Evolutionary conservation across 2,113 vertebrate genomes (phyloP).

Genomic region (Perca fluviatilis): DNA sequence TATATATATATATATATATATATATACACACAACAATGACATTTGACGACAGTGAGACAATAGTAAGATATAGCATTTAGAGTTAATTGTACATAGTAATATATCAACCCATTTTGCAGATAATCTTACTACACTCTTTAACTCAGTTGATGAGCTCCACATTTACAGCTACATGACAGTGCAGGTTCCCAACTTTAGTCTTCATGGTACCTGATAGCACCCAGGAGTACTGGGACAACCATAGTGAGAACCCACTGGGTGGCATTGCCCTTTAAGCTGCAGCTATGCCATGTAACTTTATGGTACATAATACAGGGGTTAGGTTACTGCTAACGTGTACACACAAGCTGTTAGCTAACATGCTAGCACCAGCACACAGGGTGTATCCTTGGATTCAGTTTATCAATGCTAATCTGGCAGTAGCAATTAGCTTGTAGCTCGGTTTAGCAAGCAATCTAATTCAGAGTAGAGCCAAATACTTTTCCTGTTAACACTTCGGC

Average conservation of each 20-base stretch:
- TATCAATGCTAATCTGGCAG: conserved; percentile 40
- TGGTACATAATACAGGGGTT: background rate
- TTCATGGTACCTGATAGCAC: background rate
- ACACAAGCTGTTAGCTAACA: conserved; percentile 28
- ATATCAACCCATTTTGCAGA: background rate
- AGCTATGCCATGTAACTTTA: background rate
- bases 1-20: too few relatives aligned
- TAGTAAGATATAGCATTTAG: background rate
- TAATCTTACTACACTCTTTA: background rate
- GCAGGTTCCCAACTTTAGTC: background rate
- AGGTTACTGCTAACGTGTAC: conserved; percentile 57
- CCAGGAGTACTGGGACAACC: background rate
- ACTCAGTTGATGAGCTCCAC: background rate
- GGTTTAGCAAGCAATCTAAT: conserved; percentile 12
- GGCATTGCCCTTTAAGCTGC: background rate
- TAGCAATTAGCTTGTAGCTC: conserved; percentile 17
- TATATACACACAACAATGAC: too few relatives aligned
- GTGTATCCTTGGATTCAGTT: background rate
- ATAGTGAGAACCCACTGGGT: background rate
- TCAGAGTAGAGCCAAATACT: background rate
- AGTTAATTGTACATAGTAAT: background rate
- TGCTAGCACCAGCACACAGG: conserved; percentile 42
- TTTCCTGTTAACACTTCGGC: background rate
- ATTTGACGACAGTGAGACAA: too few relatives aligned
- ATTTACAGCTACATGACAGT: background rate